Base-by-base conservation (phyloP, 2,888 invertebrate species). In the Lacanobia wlatinum region DNA sequence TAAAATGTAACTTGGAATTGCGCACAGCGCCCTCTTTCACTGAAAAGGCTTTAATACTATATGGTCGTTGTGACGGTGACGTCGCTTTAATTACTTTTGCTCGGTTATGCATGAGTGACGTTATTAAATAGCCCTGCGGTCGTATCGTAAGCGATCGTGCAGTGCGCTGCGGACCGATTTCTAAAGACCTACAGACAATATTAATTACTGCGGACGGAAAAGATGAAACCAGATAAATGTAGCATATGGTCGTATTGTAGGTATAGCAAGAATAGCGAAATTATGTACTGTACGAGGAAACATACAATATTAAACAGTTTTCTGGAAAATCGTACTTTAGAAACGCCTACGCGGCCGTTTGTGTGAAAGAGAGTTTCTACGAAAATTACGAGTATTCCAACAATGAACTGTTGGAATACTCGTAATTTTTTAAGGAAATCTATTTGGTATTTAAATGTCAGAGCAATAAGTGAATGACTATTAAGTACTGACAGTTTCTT, bases 1-100 rank as follows among this genome's bases (percentile, higher is more conserved):
- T 95, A 94, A 95, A 94, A 95, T 91, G 93, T 92, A 91, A 92
- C 81, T 81, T 81, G 81, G 80, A 83, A 83, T 70, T 79, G 83
- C 80, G 83, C 83, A 76, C 74, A 86, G 86, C 90, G 89, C 91
- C 91, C 91, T 91, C 91, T 92, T 90, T 90, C 87, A 83, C 87
- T 87, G 76, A 87, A 87, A 86, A 88, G 87, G 87, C 87, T 90
- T 89, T 90, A 89, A 89, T 86, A 87, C 83, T 90, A 90, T 91
- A 90, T 90, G 89, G 87, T 85, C 85, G 80, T 82, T 86, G 87
- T 89, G 89, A 88, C 83, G 85, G 84, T 91, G 92, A 91, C 92
- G 90, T 91, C 86, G 90, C 88, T 92, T 93, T 94, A 94, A 94
- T 94, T 93, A 93, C 92, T 92, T 93, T 92, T 90, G 90, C 89